Evolutionary conservation across 1,140 invertebrate species (phyloP), one percentile per base, ranked within the genome.

Genomic region (Trichonephila clavipes): DNA sequence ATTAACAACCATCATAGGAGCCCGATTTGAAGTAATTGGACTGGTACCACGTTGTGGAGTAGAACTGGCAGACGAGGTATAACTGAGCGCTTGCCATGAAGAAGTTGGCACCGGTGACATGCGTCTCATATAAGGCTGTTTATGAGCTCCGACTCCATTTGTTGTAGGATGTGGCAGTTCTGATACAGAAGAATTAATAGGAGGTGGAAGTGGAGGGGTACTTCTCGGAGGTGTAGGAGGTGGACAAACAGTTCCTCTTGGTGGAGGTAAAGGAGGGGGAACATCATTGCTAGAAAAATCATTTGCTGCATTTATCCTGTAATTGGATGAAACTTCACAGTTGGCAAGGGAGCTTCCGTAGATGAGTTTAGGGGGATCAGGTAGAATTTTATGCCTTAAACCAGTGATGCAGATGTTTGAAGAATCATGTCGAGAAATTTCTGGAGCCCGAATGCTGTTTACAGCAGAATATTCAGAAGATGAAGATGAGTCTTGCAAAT

Each of bases 111-210:
- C 97, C 58, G 97, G 98, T 14, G 98, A 98, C 97, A 98, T 98
- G 94, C 98, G 96, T 95, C 98, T 98, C 95, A 98, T 97, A 95
- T 98, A 97, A 96, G 98, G 98, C 95, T 98, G 97, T 94, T 96
- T 97, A 94, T 94, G 94, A 21, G 72, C 61, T 88, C 40, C 72
- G 61, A 81, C 66, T 61, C 88, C 82, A 88, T 86, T 89, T 34
- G 89, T 40, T 59, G 83, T 14, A 88, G 91, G 10, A 24, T 94
- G 82, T 24, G 61, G 1, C 58, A 72, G 61, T 96, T 96, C 28
- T 97, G 97, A 28, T 94, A 88, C 95, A 95, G 16, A 95, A n/a
- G 87, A 89, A 77, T 94, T 90, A 18, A 96, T 90, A 51, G 82
- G 93, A 28, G 82, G 94, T 93, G 92, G 94, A 91, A 88, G 94